Percentiles rank a stretch among this genome's conserved stretches.
phyloP scores from a whole-genome alignment of 2,797 vertebrate species.

The Pseudochaenichthys georgianus region DNA sequence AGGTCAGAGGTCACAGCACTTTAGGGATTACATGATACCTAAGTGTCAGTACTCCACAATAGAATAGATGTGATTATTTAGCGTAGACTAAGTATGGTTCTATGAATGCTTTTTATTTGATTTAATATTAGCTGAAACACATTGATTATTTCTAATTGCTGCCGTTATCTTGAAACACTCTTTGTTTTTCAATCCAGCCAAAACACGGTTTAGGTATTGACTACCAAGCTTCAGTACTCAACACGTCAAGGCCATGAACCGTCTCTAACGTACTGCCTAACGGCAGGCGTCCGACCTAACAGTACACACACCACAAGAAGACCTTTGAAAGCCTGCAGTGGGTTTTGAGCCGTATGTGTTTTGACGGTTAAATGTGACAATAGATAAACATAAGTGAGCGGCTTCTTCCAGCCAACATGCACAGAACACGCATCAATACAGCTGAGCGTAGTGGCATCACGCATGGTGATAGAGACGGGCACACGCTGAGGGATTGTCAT shows the following conservation, averaged over 20 bases:
- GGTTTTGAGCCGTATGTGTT: neutral
- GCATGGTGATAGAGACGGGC: neutral
- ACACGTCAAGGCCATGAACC: too few species aligned
- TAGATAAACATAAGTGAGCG: neutral
- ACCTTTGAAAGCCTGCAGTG: neutral
- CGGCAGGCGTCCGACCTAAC: neutral
- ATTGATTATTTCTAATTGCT: neutral
- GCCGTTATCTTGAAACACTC: neutral
- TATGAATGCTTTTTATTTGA: neutral
- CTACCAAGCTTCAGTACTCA: too few species aligned
- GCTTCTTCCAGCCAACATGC: neutral
- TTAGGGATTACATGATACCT: neutral
- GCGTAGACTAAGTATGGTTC: neutral
- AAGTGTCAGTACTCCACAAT: neutral
- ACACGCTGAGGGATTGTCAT: neutral
- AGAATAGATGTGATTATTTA: neutral
- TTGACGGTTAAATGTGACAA: neutral
- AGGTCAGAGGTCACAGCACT: conserved; percentile 25
- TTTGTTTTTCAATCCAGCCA: too few species aligned
- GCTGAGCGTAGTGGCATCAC: neutral
- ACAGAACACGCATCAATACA: neutral
- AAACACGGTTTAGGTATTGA: too few species aligned
- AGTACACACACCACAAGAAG: neutral
- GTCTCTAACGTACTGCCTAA: neutral
- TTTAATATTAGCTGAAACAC: neutral